Evolutionary conservation across 2,888 invertebrate genomes (phyloP).

Genomic region (Drosophila algonquin): DNA sequence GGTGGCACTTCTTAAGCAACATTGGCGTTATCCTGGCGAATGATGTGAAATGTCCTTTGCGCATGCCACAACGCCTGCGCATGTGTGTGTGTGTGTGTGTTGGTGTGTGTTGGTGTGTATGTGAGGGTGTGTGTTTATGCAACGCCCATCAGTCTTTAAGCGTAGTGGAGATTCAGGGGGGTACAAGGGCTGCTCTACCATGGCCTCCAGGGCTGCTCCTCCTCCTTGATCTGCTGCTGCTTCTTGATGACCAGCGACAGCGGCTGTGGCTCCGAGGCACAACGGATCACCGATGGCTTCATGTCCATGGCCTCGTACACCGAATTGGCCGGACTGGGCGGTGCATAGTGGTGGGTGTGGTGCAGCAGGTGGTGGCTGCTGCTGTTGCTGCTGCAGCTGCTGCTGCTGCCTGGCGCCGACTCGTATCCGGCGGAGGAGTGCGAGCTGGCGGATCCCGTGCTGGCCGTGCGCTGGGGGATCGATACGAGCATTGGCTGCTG

Average conservation of each 20-base stretch:
- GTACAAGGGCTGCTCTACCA: constrained; percentile 85
- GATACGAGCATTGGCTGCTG: constrained; percentile 88
- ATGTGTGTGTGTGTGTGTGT: constrained; percentile 32
- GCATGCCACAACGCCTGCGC: constrained; percentile 62
- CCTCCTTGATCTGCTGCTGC: constrained; percentile 86
- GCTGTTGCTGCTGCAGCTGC: constrained; percentile 69
- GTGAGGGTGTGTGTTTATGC: constrained; percentile 51
- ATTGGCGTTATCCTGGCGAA: constrained; percentile 73
- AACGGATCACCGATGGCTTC: constrained; percentile 85
- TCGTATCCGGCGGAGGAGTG: constrained; percentile 85
- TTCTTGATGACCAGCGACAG: constrained; percentile 90
- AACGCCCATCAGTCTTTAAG: constrained; percentile 75
- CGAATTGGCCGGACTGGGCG: constrained; percentile 85
- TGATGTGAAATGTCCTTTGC: constrained; percentile 70
- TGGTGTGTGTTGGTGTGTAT: constrained; percentile 27
- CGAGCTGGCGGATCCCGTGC: constrained; percentile 88
- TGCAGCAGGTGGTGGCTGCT: constrained; percentile 81
- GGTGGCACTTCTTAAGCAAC: constrained; percentile 68
- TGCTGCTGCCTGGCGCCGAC: constrained; percentile 83
- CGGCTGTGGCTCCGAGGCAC: constrained; percentile 85
- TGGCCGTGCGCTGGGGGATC: constrained; percentile 90
- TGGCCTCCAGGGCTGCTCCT: constrained; percentile 92
- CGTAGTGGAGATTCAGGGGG: constrained; percentile 42
- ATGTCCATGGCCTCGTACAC: constrained; percentile 84
- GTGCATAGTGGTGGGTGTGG: constrained; percentile 84